These are phyloP conservation scores for Aphelinus atriplicis DNA, from an alignment of 1,140 invertebrate genomes.

Conservation along the genomic window DNA sequence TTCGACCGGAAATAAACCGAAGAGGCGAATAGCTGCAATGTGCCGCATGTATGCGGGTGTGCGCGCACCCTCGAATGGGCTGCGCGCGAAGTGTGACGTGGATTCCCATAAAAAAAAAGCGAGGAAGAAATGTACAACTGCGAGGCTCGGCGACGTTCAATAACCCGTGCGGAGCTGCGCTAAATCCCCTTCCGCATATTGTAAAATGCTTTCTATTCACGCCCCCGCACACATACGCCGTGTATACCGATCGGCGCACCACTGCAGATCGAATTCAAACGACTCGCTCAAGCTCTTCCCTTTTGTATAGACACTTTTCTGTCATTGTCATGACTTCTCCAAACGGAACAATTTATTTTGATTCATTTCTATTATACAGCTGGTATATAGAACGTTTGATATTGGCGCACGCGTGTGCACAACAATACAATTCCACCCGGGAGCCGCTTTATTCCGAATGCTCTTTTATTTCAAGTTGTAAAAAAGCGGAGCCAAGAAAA, in stretches of 20 bases:
- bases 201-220: conserved; percentile 45
- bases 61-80: conserved; percentile 44
- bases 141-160: conserved; percentile 48
- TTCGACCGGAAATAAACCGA: conserved; percentile 45
- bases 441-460: no score
- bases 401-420: no score
- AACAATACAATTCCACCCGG: no score
- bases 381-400: no score
- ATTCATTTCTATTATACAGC: no score
- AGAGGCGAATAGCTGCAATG: conserved; percentile 48
- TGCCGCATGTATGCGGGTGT: conserved; percentile 42
- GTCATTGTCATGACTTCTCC: no score
- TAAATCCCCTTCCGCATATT: conserved; percentile 28
- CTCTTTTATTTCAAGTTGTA: background rate
- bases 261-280: background rate
- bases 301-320: no score
- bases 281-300: no score
- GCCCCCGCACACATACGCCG: conserved; percentile 19
- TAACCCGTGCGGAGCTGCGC: conserved; percentile 48
- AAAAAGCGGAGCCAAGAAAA: conserved; percentile 17
- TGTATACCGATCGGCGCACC: background rate
- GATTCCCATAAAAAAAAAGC: conserved; percentile 54
- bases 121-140: background rate
- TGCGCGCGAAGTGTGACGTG: conserved; percentile 53
- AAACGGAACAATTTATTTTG: no score